Evolutionary conservation across 2,113 vertebrate species (phyloP).

Genomic region (Marcusenius ussheri): DNA sequence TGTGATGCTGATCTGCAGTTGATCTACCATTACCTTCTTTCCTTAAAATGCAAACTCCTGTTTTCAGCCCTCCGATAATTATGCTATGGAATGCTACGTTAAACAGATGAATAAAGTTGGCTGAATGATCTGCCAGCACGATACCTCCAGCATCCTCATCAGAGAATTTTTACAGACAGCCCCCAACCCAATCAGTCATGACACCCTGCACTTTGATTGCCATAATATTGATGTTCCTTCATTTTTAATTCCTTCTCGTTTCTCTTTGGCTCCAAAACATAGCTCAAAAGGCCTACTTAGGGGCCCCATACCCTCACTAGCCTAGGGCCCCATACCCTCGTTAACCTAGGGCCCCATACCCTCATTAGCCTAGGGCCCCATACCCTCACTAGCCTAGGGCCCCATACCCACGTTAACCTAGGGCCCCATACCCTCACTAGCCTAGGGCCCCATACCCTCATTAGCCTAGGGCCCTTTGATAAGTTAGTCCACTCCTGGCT

Average conservation of each 20-base stretch:
- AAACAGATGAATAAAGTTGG: neutral
- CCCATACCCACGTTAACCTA: too few species aligned
- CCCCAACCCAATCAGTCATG: neutral
- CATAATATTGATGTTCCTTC: neutral
- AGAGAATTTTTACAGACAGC: neutral
- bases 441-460: neutral
- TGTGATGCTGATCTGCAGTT: neutral
- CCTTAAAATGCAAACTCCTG: neutral
- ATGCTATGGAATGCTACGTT: neutral
- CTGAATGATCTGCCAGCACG: neutral
- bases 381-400: neutral
- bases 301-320: neutral
- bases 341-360: too few species aligned
- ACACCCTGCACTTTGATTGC: neutral
- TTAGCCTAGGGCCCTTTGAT: neutral
- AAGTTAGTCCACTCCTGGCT: neutral
- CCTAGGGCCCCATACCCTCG: neutral
- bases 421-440: neutral
- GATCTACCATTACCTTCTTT: neutral
- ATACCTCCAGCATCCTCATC: neutral
- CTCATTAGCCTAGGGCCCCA: neutral
- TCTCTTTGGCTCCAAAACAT: neutral
- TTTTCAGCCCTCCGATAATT: neutral
- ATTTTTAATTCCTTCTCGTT: neutral
- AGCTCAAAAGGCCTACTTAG: neutral